Evolutionary conservation across 2,797 vertebrate genomes (phyloP), one percentile per base, ranked within the genome.

Genomic region (Kryptolebias ocellatus): DNA sequence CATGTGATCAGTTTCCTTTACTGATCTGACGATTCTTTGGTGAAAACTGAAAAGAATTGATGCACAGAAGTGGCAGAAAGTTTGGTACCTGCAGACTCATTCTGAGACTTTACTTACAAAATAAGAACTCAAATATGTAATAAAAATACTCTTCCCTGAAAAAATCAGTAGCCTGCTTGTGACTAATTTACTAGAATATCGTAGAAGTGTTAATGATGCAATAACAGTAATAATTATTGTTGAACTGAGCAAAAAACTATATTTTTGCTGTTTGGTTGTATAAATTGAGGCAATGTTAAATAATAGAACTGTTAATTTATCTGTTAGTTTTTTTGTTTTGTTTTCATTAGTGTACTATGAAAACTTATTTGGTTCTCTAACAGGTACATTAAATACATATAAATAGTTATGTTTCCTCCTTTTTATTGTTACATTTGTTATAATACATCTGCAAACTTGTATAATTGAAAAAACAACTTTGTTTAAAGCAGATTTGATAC

Each of bases 1-100:
- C 55, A 60, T 24, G 42, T 47, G 50, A 34, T 24, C n/a, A 31
- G 27, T 60, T 42, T 58, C 34, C 20, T 49, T 53, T 45, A 6
- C 9, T 47, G 29, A 18, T 12, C 4, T 24, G 27, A 15, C 3
- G 16, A 8, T 45, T 24, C 14, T n/a, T n/a, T 29, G 12, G 11
- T 28, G 37, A 52, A 17, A 29, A 39, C 34, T 46, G 49, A 34
- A 31, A 49, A 31, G 7, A 12, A 8, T 14, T 28, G 57, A 12
- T 39, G 49, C 31, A 52, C 9, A 51, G 20, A 52, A 28, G 18
- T 15, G 27, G 20, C 20, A 27, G 18, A 12, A 45, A 45, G 14
- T 52, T 3, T 2, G 3, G 20, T 24, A 24, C 20, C 31, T 34
- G 31, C 31, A 44, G n/a, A 20, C 5, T 1, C 20, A 27, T 57